Evolutionary conservation across 2,888 invertebrate genomes (phyloP).

Genomic region (Latrodectus hesperus): DNA sequence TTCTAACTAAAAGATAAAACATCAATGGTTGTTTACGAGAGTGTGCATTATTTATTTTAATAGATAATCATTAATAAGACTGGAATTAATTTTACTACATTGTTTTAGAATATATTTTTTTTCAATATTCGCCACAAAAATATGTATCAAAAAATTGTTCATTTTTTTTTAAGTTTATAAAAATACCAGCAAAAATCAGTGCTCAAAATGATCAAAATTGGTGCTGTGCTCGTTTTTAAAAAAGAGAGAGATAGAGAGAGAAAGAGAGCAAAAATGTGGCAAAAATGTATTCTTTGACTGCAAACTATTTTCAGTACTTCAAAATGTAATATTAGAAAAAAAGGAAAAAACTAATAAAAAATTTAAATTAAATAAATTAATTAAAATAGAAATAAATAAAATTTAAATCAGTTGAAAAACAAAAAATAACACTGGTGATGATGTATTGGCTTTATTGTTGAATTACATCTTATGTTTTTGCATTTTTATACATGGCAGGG

Average conservation of each 20-base stretch:
- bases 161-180: not conserved
- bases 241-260: conserved; percentile 4
- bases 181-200: conserved; percentile 24
- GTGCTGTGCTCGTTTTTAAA: not conserved
- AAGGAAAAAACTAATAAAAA: conserved; percentile 26
- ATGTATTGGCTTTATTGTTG: too few relatives aligned
- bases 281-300: conserved; percentile 1
- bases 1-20: conserved; percentile 60
- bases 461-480: too few relatives aligned
- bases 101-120: too few relatives aligned
- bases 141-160: too few relatives aligned
- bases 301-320: not conserved
- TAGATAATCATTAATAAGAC: not conserved
- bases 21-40: conserved; percentile 43
- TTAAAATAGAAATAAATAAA: conserved; percentile 9
- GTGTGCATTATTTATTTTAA: conserved; percentile 41
- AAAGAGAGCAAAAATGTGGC: conserved; percentile 38
- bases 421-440: not conserved
- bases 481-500: too few relatives aligned
- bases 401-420: not conserved
- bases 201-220: conserved; percentile 13
- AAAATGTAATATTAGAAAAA: conserved; percentile 27
- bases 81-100: too few relatives aligned
- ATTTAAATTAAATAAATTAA: conserved; percentile 14
- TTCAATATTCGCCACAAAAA: too few relatives aligned